Conservation (phyloP, 2,888 invertebrate genomes). For the Agrilus cyanescens region DNA sequence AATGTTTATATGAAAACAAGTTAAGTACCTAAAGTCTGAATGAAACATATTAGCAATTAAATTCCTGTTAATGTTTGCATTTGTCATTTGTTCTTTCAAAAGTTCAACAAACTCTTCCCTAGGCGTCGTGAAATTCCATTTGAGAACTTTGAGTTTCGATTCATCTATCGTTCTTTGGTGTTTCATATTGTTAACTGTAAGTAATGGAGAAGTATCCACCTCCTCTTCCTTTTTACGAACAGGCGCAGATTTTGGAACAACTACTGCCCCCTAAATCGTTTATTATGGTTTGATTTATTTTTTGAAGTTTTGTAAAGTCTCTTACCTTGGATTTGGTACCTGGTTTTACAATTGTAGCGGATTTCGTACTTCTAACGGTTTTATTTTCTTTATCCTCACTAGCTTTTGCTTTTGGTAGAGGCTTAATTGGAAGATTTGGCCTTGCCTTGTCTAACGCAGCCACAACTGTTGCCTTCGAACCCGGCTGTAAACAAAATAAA, state of each 20-base stretch:
- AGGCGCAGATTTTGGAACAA: constrained; percentile 31
- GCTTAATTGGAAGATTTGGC: constrained; percentile 73
- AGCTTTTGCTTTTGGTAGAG: constrained; percentile 51
- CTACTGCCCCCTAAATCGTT: background rate
- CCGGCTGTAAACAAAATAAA: constrained; percentile 40
- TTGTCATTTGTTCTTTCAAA: constrained; percentile 79
- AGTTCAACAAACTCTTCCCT: constrained; percentile 89
- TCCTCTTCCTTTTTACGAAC: constrained; percentile 75
- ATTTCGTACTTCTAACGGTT: constrained; percentile 46
- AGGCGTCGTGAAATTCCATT: constrained; percentile 92
- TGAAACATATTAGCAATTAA: constrained; percentile 90
- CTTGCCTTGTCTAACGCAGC: constrained; percentile 75
- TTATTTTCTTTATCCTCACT: constrained; percentile 38
- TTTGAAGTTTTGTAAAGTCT: background rate
- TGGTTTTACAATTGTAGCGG: constrained; percentile 38
- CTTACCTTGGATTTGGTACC: constrained; percentile 44
- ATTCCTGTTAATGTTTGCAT: constrained; percentile 76
- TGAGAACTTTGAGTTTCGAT: constrained; percentile 80
- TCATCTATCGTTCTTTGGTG: constrained; percentile 91
- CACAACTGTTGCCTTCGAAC: constrained; percentile 64
- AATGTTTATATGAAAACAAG: background rate
- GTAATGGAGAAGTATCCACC: constrained; percentile 64
- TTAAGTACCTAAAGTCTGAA: constrained; percentile 64
- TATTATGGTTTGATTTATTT: background rate
- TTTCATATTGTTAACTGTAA: constrained; percentile 76